phyloP scores from a whole-genome alignment of 2,888 invertebrate genomes.

The Pammene fasciana region DNA sequence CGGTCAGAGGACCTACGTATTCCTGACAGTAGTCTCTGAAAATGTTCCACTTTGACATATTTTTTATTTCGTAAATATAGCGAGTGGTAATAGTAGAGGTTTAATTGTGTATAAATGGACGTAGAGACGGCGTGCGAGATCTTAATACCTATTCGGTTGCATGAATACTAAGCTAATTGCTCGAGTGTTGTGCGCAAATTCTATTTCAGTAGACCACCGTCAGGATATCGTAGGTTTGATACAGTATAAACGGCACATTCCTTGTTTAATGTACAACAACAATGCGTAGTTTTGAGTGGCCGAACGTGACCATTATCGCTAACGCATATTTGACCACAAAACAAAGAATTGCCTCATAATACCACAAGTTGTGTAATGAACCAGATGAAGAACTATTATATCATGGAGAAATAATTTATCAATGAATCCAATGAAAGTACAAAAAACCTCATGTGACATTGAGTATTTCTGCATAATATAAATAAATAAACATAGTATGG shows the following conservation, averaged over 20 bases:
- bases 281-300: slow-evolving; percentile 8
- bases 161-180: slow-evolving; percentile 7
- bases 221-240: slow-evolving; percentile 29
- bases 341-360: slow-evolving; percentile 55
- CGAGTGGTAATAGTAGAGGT: neutral
- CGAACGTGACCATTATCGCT: slow-evolving; percentile 17
- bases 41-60: neutral
- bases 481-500: slow-evolving; percentile 48
- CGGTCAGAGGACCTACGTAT: slow-evolving; percentile 19
- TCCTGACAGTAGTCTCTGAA: slow-evolving; percentile 22
- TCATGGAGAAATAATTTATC: slow-evolving; percentile 76
- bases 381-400: slow-evolving; percentile 49
- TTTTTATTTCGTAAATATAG: neutral
- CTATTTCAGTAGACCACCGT: slow-evolving; percentile 25
- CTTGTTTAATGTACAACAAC: slow-evolving; percentile 31
- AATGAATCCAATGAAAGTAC: slow-evolving; percentile 42
- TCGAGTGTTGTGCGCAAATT: slow-evolving; percentile 10
- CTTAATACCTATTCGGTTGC: neutral
- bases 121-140: neutral
- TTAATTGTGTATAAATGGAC: slow-evolving; percentile 28
- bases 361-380: slow-evolving; percentile 48
- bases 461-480: slow-evolving; percentile 80
- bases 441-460: slow-evolving; percentile 38
- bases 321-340: slow-evolving; percentile 43
- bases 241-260: slow-evolving; percentile 23